Evolutionary conservation across 2,888 invertebrate species (phyloP), one percentile per base, ranked within the genome.

Genomic region (Aproaerema taeniolella): DNA sequence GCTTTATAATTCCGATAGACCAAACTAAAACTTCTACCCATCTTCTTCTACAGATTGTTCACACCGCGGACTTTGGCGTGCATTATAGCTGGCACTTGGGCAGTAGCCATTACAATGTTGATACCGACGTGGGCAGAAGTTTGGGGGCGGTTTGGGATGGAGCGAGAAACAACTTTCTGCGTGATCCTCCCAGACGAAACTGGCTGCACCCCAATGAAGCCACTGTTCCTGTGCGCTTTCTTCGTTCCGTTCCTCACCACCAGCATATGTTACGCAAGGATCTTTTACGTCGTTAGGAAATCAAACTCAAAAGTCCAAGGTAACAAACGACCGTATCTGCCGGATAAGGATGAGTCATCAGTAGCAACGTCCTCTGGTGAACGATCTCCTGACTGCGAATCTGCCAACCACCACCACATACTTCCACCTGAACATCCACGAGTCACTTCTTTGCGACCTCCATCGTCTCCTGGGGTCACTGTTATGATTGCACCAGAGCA

Each of bases 191-290:
- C 88, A 0, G 93, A 93, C 59, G 65, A 82, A 25, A 77, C 91
- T 54, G 88, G 89, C 43, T 88, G 90, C 32, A 90, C 93, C 33
- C 91, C 95, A 2, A 97, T 94, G 69, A 91, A 90, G 53, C 90
- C 92, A 36, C 88, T 97, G 1, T 96, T 96, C 67, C 87, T 94
- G 2, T 88, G 91, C 32, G 96, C 94, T 13, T 97, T 97, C 61
- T 88, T 94, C 38, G 85, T 96, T 32, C 97, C 97, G 0, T 95
- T 95, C 69, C 68, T 92, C 49, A 91, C 92, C 39, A 97, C 97
- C 58, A 89, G 95, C 24, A 80, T 92, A 43, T 95, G 95, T 64
- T 96, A 96, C 59, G 91, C 95, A 0, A 89, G 93, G 50, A 97
- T 95, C 67, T 93, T 93, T 62, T 91, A 90, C 68, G 92, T 94